Percentiles rank a stretch among this genome's conserved stretches.
phyloP scores from a whole-genome alignment of 1,140 invertebrate species.

The Anthonomus grandis region DNA sequence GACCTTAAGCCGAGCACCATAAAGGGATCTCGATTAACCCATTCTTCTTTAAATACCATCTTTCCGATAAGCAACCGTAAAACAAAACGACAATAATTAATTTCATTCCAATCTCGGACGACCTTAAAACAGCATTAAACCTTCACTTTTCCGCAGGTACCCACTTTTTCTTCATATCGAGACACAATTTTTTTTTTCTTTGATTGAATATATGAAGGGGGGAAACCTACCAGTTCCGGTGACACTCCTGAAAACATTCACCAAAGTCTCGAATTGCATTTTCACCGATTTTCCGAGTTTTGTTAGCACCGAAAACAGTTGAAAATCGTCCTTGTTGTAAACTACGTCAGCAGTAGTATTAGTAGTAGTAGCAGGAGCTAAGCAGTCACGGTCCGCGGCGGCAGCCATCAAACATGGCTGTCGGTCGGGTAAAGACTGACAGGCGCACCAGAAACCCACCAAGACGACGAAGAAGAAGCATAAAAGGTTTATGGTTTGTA shows the following conservation, averaged over 20 bases:
- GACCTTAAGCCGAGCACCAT: too few species aligned
- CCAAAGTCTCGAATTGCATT: constrained; percentile 45
- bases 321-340: constrained; percentile 16
- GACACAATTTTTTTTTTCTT: neutral
- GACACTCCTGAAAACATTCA: constrained; percentile 44
- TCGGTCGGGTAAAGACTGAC: constrained; percentile 16
- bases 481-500: too few species aligned
- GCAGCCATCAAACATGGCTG: constrained; percentile 30
- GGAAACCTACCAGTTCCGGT: constrained; percentile 34
- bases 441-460: too few species aligned
- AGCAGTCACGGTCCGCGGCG: constrained; percentile 9
- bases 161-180: neutral
- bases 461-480: too few species aligned
- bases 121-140: constrained; percentile 9
- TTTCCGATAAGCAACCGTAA: neutral
- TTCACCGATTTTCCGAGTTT: constrained; percentile 28
- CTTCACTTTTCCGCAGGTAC: constrained; percentile 4
- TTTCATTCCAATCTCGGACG: constrained; percentile 23
- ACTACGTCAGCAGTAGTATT: constrained; percentile 22
- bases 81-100: too few species aligned
- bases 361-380: constrained; percentile 7
- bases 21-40: too few species aligned
- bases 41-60: neutral
- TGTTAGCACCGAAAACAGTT: constrained; percentile 19
- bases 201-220: neutral